Percentiles rank a stretch among this genome's conserved stretches.
phyloP scores from a whole-genome alignment of 2,888 invertebrate species.

The Theristus sp. region DNA sequence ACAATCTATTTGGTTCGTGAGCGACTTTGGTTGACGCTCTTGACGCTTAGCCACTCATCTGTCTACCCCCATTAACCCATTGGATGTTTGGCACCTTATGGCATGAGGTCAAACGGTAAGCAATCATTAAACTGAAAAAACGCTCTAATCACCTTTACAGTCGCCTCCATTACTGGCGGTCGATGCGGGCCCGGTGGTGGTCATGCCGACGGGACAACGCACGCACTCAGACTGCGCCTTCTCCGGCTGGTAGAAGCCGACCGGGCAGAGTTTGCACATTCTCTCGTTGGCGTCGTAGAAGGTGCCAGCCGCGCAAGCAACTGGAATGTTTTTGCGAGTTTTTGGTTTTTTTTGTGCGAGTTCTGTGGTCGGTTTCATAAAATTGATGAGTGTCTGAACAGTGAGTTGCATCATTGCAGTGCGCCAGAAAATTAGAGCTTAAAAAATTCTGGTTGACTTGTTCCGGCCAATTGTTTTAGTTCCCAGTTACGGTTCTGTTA shows the following conservation, averaged over 20 bases:
- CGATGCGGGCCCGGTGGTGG: constrained; percentile 60
- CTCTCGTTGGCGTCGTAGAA: constrained; percentile 21
- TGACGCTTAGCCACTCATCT: no score
- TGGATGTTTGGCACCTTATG: no score
- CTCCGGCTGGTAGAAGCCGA: constrained; percentile 27
- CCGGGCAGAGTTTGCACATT: constrained; percentile 28
- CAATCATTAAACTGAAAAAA: not conserved
- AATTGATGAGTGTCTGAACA: not conserved
- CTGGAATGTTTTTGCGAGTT: constrained; percentile 10
- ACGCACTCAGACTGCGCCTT: constrained; percentile 41
- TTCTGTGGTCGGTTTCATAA: not conserved
- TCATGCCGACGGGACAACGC: constrained; percentile 70
- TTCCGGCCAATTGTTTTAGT: no score
- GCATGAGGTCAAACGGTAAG: no score
- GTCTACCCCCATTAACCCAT: no score
- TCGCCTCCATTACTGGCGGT: constrained; percentile 32
- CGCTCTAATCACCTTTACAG: constrained; percentile 12
- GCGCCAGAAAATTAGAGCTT: no score
- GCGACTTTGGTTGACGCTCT: no score
- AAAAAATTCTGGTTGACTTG: no score
- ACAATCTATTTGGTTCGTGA: no score
- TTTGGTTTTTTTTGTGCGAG: no score
- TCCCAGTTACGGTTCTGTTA: no score
- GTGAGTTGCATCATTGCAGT: no score
- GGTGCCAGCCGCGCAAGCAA: constrained; percentile 31